A percentile compares a stretch with the other conserved stretches of the same genome.
Conservation (phyloP, 1,140 invertebrate genomes). For the Bombus vancouverensis region DNA sequence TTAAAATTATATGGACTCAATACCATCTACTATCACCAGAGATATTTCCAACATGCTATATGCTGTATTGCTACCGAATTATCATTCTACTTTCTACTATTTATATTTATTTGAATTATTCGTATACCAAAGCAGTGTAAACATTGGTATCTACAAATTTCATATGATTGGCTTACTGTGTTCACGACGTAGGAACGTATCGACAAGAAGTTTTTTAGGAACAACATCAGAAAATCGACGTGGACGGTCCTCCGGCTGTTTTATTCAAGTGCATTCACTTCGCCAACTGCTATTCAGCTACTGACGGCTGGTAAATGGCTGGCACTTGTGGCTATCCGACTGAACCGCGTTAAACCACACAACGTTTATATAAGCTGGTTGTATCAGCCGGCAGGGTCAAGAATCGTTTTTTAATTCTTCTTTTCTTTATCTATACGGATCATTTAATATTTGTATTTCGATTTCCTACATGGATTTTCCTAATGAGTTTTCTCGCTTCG, state of each 20-base stretch:
- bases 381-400: conserved; percentile 54
- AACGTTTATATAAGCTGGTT: conserved; percentile 57
- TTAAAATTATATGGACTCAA: not conserved
- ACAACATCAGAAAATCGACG: conserved; percentile 54
- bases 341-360: conserved; percentile 18
- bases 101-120: not conserved
- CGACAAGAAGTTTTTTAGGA: conserved; percentile 39
- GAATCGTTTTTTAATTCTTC: conserved; percentile 4
- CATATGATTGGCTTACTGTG: conserved; percentile 47
- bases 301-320: not conserved
- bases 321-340: not conserved
- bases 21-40: not conserved
- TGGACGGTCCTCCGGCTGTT: conserved; percentile 21
- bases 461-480: not conserved
- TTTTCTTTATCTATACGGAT: not conserved
- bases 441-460: conserved; percentile 8
- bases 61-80: not conserved
- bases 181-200: conserved; percentile 60
- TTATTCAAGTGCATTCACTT: not conserved
- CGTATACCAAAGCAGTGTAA: not conserved
- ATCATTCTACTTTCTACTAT: not conserved
- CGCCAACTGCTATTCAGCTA: not conserved
- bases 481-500: too few relatives aligned
- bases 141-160: conserved; percentile 11
- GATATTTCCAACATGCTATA: not conserved